Evolutionary conservation across 2,888 invertebrate genomes (phyloP).

Genomic region (Cheilosia vulpina): DNA sequence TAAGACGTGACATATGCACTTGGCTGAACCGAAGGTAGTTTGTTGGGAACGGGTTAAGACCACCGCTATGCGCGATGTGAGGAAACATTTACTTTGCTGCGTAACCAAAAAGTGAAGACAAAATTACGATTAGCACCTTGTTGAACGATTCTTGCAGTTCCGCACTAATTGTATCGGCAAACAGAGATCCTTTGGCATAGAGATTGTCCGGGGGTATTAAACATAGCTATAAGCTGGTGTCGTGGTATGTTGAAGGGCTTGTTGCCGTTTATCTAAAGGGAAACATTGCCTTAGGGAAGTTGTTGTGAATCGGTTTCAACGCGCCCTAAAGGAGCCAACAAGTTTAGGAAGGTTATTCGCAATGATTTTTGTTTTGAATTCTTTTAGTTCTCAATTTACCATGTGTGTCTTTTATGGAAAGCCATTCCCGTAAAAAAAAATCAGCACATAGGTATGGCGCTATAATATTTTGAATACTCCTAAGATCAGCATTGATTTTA

Average conservation of each 20-base stretch:
- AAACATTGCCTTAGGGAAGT: too few species aligned
- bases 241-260: not conserved
- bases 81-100: slow-evolving; percentile 62
- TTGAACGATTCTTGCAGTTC: slow-evolving; percentile 68
- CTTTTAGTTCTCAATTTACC: too few species aligned
- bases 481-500: too few species aligned
- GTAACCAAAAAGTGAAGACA: slow-evolving; percentile 64
- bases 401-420: too few species aligned
- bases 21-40: slow-evolving; percentile 52
- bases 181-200: slow-evolving; percentile 48
- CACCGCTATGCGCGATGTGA: slow-evolving; percentile 65
- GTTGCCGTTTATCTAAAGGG: not conserved
- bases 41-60: slow-evolving; percentile 62
- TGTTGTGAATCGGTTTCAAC: too few species aligned
- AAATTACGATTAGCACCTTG: slow-evolving; percentile 74
- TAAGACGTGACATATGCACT: slow-evolving; percentile 73
- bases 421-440: too few species aligned
- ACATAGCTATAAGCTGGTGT: too few species aligned
- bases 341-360: too few species aligned
- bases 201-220: not conserved
- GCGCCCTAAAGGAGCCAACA: too few species aligned
- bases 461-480: too few species aligned
- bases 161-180: slow-evolving; percentile 55
- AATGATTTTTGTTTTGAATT: too few species aligned
- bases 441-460: too few species aligned